Conservation (phyloP, 1,140 invertebrate genomes). For the Lutraria rhynchaena region DNA sequence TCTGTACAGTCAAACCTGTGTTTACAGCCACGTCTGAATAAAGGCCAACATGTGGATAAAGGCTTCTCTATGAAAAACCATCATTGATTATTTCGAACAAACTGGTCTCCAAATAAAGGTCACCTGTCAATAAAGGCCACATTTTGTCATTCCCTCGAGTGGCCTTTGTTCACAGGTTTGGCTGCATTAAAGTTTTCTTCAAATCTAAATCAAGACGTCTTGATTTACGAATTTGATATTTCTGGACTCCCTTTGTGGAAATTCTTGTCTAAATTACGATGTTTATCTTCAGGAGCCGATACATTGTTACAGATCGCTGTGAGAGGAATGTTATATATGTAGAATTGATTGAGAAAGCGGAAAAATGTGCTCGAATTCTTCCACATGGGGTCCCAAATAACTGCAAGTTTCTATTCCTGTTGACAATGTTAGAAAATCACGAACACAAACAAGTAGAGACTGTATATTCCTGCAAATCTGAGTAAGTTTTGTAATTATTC, state of each 20-base stretch:
- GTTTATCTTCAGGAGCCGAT: slow-evolving; percentile 55
- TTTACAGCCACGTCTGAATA: too few relatives aligned
- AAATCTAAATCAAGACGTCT: too few relatives aligned
- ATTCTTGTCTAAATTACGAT: neutral
- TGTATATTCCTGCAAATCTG: slow-evolving; percentile 68
- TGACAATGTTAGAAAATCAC: slow-evolving; percentile 75
- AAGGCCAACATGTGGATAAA: too few relatives aligned
- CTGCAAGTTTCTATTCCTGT: slow-evolving; percentile 71
- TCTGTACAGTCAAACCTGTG: too few relatives aligned
- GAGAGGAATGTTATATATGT: slow-evolving; percentile 65
- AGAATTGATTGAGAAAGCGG: slow-evolving; percentile 65
- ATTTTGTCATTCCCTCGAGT: too few relatives aligned
- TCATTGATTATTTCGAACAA: too few relatives aligned
- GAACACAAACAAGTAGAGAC: slow-evolving; percentile 74
- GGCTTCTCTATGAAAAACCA: too few relatives aligned
- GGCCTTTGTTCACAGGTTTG: too few relatives aligned
- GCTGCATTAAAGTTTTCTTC: too few relatives aligned
- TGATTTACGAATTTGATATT: too few relatives aligned
- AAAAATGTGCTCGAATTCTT: slow-evolving; percentile 64
- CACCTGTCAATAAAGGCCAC: too few relatives aligned
- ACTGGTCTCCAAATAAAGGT: too few relatives aligned
- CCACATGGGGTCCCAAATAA: slow-evolving; percentile 64
- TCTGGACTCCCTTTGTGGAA: neutral
- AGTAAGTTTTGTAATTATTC: slow-evolving; percentile 71
- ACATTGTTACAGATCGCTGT: slow-evolving; percentile 67